These are phyloP conservation scores for Myotis myotis DNA, from an alignment of 2,797 vertebrate species.

Conservation along the genomic window DNA sequence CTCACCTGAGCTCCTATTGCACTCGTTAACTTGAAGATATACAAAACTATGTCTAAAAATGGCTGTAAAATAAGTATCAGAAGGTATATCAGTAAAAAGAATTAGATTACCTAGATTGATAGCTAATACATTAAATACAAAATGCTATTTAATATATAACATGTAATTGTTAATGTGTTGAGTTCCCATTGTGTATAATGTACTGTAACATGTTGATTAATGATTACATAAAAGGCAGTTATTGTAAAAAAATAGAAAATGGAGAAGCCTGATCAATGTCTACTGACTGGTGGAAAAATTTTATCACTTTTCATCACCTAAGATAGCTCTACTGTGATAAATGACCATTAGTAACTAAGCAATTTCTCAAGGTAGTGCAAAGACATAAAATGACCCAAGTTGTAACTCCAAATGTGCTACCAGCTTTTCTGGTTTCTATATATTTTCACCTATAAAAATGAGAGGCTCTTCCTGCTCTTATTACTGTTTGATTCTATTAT, in stretches of 20 bases:
- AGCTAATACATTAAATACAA: conserved; percentile 40
- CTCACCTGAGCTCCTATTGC: conserved; percentile 97
- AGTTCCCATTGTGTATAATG: not conserved
- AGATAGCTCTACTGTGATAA: conserved; percentile 5
- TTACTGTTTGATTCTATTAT: not conserved
- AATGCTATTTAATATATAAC: conserved; percentile 3
- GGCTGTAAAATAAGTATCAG: conserved; percentile 88
- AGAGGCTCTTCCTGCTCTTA: not conserved
- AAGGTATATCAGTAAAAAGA: conserved; percentile 63
- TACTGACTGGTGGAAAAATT: not conserved
- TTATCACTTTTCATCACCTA: not conserved
- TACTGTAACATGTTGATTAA: not conserved
- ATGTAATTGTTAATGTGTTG: not conserved
- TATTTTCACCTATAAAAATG: conserved; percentile 17
- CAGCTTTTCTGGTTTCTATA: not conserved
- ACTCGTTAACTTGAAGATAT: conserved; percentile 97
- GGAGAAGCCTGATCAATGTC: conserved; percentile 7
- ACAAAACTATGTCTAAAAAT: conserved; percentile 95
- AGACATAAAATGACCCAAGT: conserved; percentile 22
- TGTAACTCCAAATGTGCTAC: conserved; percentile 14
- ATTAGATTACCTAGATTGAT: not conserved
- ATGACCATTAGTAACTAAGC: not conserved
- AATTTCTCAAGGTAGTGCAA: not conserved
- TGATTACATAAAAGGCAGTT: not conserved
- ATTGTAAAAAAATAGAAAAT: conserved; percentile 46